These are phyloP conservation scores for Drosophila paracracens DNA, from an alignment of 2,888 invertebrate genomes.

Conservation along the genomic window DNA sequence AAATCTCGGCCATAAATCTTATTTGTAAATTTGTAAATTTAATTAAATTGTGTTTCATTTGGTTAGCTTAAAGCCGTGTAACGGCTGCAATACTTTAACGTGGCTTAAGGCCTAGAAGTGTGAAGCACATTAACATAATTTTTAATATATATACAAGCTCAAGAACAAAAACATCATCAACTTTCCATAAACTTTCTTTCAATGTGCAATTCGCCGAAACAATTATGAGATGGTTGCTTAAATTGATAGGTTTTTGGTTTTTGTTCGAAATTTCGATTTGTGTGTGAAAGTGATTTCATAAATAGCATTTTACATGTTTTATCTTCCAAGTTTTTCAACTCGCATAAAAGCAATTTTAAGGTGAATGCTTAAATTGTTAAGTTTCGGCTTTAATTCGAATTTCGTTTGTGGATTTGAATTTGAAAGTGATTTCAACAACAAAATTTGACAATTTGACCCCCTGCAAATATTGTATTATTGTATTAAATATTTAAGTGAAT, in stretches of 20 bases:
- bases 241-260: constrained; percentile 5
- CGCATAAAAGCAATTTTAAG: not conserved
- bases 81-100: constrained; percentile 67
- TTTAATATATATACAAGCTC: constrained; percentile 37
- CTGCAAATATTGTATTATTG: not conserved
- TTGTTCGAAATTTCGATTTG: not conserved
- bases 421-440: not conserved
- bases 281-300: not conserved
- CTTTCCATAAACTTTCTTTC: constrained; percentile 18
- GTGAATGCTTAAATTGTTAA: not conserved
- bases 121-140: constrained; percentile 41
- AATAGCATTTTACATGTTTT: not conserved
- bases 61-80: constrained; percentile 69
- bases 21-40: constrained; percentile 20
- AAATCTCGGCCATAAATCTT: constrained; percentile 32
- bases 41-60: constrained; percentile 24
- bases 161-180: constrained; percentile 26
- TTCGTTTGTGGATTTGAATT: not conserved
- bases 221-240: not conserved
- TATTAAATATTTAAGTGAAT: not conserved
- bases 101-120: constrained; percentile 46
- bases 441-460: not conserved
- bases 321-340: not conserved
- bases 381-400: not conserved
- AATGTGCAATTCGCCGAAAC: not conserved